Conservation (phyloP, 2,888 invertebrate genomes). For the Cryptosula pallasiana region DNA sequence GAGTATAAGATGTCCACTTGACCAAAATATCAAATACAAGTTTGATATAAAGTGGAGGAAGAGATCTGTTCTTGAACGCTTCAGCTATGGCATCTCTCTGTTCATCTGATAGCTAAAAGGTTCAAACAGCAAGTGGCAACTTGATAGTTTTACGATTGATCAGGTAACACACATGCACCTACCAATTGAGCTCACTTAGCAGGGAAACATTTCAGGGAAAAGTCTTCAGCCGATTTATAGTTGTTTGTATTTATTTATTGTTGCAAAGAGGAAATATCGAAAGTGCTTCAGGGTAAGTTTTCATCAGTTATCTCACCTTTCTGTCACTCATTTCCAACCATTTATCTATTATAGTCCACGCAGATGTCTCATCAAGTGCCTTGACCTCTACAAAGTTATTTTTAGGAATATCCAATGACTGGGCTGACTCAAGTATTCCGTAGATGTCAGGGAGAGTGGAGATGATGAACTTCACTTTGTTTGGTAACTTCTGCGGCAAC, state of each 20-base stretch:
- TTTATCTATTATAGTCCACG: slow-evolving; percentile 35
- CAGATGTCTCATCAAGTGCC: slow-evolving; percentile 33
- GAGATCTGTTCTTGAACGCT: slow-evolving; percentile 31
- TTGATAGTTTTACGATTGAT: no score
- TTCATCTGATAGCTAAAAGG: slow-evolving; percentile 34
- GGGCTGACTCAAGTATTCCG: slow-evolving; percentile 33
- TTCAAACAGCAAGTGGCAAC: no score
- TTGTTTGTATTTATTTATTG: no score
- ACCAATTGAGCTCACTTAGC: slow-evolving; percentile 30
- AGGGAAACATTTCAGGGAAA: slow-evolving; percentile 35
- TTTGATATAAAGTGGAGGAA: slow-evolving; percentile 33
- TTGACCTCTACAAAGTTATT: slow-evolving; percentile 31
- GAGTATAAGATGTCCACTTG: slow-evolving; percentile 34
- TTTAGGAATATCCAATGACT: background rate
- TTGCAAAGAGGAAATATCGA: no score
- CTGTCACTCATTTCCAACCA: slow-evolving; percentile 32
- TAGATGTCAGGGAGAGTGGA: slow-evolving; percentile 32
- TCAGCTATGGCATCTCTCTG: slow-evolving; percentile 30
- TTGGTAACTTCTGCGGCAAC: slow-evolving; percentile 33
- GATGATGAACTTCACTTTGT: slow-evolving; percentile 32
- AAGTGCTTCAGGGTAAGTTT: no score
- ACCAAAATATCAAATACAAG: slow-evolving; percentile 34
- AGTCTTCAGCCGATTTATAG: no score
- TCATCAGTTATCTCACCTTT: slow-evolving; percentile 24
- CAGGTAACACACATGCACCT: no score